These are phyloP conservation scores for Barnardius zonarius DNA, from an alignment of 2,113 vertebrate species.

Conservation along the genomic window DNA sequence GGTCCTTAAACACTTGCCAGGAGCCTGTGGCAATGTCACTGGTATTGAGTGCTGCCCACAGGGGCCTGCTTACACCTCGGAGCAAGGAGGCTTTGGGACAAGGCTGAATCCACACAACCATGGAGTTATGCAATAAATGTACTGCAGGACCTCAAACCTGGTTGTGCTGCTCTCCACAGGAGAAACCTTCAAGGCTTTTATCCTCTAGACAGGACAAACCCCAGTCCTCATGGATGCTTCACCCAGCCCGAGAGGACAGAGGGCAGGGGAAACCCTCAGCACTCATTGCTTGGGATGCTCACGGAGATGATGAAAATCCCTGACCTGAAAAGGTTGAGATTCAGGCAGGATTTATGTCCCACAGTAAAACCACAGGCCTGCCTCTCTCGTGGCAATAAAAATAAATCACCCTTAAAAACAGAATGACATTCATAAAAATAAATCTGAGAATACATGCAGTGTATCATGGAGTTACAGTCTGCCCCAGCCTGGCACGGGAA, in stretches of 20 bases:
- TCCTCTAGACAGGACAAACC: background rate
- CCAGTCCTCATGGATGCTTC: accelerated
- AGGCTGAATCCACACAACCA: background rate
- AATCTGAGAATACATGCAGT: constrained; percentile 31
- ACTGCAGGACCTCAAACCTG: background rate
- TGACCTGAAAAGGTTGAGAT: constrained; percentile 53
- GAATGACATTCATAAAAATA: constrained; percentile 60
- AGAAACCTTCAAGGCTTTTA: background rate
- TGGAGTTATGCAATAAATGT: background rate
- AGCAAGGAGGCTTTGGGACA: background rate
- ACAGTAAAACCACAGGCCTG: constrained; percentile 19
- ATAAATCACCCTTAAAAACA: constrained; percentile 65
- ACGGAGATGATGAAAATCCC: constrained; percentile 29
- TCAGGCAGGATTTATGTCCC: constrained; percentile 22
- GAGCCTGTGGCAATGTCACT: accelerated
- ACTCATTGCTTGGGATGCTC: background rate
- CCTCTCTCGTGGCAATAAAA: constrained; percentile 41
- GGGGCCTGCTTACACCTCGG: background rate
- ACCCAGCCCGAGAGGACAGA: background rate
- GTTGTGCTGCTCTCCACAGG: background rate
- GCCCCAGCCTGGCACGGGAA: background rate
- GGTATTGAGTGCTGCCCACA: background rate
- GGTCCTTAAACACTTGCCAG: background rate
- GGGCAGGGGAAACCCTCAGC: background rate
- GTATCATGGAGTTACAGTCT: background rate